Evolutionary conservation across 2,888 invertebrate species (phyloP), one percentile per base, ranked within the genome.

Genomic region (Catonia carolina): DNA sequence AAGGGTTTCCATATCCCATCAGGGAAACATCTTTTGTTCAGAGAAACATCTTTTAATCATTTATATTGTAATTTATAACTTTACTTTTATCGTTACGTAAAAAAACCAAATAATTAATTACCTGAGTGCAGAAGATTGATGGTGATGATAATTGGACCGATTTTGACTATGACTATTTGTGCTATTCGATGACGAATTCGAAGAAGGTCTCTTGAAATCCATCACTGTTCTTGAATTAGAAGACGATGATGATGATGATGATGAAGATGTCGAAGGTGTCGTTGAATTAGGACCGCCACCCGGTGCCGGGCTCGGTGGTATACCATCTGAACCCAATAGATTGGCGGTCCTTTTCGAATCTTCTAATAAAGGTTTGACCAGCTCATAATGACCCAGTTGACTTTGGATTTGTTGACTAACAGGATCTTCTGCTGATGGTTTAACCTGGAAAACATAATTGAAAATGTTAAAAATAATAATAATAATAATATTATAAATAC

Each of bases 341-440:
- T 37, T 37, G 14, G 27, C 27, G 22, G 45, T 45, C 22, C 63
- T 60, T 48, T 62, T 63, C 31, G 63, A 63, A 56, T 67, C 67
- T 42, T 65, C 67, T 54, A 69, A 61, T 65, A 82, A 76, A 64
- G 80, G 81, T 73, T 82, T 82, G 61, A 86, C 81, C 65, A 81
- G 75, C 60, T 79, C 77, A 72, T 82, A 86, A 72, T 83, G 82
- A 60, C 86, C 86, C 61, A 86, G 76, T 69, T 81, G 83, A 65
- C 78, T 82, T 72, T 84, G 84, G 67, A 86, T 85, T 72, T 85
- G 83, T 70, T 83, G 83, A 66, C 81, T 82, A 64, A 80, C 78
- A 63, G 76, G 78, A 70, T 84, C 84, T 14, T 59, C 70, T 71
- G 74, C 77, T 67, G 78, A 76, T 69, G 73, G 79, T 71, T 75